Conservation (phyloP, 2,888 invertebrate species). For the Epistrophe eligans region DNA sequence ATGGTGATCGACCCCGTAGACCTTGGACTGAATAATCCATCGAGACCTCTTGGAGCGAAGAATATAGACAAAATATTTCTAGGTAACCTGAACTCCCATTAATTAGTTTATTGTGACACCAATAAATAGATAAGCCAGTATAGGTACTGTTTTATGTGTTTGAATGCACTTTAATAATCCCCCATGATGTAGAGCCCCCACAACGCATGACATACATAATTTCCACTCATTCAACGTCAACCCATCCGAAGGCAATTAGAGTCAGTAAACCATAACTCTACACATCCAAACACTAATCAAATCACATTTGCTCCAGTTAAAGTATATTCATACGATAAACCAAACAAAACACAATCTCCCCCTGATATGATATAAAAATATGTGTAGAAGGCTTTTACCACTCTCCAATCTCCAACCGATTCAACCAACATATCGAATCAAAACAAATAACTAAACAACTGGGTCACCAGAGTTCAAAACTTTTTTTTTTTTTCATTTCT, state of each 20-base stretch:
- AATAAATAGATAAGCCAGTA: background rate
- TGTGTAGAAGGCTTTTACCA: background rate
- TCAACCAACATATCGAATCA: conserved; percentile 39
- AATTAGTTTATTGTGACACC: conserved; percentile 36
- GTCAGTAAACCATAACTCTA: conserved; percentile 58
- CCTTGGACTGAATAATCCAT: conserved; percentile 33
- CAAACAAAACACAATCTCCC: conserved; percentile 38
- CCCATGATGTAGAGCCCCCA: conserved; percentile 4
- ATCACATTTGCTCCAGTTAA: conserved; percentile 67
- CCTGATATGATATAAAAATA: conserved; percentile 5
- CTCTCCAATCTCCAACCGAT: background rate
- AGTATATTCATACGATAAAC: conserved; percentile 56
- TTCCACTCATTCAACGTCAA: conserved; percentile 27
- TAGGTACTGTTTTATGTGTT: background rate
- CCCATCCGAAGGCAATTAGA: conserved; percentile 56
- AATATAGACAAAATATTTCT: background rate
- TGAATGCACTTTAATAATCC: conserved; percentile 17
- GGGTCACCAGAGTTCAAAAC: conserved; percentile 50
- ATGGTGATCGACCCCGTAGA: conserved; percentile 10
- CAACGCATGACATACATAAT: conserved; percentile 34
- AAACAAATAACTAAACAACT: conserved; percentile 54
- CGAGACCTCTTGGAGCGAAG: background rate
- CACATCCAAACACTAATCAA: conserved; percentile 42
- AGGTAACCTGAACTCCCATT: conserved; percentile 22
- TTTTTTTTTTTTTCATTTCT: background rate